Conservation (phyloP, 1,140 invertebrate genomes). For the Heliconius himera region DNA sequence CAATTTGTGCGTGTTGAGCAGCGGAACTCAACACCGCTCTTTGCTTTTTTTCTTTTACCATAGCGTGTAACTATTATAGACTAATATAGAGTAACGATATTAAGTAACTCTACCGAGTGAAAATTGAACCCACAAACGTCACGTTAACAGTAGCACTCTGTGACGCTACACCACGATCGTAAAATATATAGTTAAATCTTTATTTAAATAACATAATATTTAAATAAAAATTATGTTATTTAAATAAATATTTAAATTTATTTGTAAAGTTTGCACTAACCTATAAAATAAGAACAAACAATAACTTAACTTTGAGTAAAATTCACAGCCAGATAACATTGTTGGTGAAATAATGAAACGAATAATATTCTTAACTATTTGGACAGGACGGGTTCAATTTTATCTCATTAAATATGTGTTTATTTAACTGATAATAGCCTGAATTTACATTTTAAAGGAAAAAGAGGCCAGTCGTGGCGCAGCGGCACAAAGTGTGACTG, state of each 20-base stretch:
- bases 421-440: conserved; percentile 46
- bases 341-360: not conserved
- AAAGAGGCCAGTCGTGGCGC: too few relatives aligned
- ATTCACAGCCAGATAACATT: not conserved
- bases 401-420: conserved; percentile 41
- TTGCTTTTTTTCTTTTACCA: too few relatives aligned
- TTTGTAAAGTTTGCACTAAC: not conserved
- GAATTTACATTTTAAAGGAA: conserved; percentile 38
- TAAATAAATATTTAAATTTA: too few relatives aligned
- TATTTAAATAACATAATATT: not conserved
- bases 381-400: conserved; percentile 38
- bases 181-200: not conserved
- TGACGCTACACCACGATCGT: not conserved
- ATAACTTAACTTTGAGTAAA: not conserved
- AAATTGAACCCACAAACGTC: too few relatives aligned
- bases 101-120: too few relatives aligned
- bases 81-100: too few relatives aligned
- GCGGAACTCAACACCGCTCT: too few relatives aligned
- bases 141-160: too few relatives aligned
- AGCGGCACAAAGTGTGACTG: too few relatives aligned
- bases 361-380: conserved; percentile 29
- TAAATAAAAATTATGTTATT: too few relatives aligned
- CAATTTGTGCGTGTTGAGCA: too few relatives aligned
- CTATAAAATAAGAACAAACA: not conserved
- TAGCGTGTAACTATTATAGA: too few relatives aligned